These are phyloP conservation scores for Catharus fuscescens DNA, from an alignment of 2,113 vertebrate species.

Conservation along the genomic window DNA sequence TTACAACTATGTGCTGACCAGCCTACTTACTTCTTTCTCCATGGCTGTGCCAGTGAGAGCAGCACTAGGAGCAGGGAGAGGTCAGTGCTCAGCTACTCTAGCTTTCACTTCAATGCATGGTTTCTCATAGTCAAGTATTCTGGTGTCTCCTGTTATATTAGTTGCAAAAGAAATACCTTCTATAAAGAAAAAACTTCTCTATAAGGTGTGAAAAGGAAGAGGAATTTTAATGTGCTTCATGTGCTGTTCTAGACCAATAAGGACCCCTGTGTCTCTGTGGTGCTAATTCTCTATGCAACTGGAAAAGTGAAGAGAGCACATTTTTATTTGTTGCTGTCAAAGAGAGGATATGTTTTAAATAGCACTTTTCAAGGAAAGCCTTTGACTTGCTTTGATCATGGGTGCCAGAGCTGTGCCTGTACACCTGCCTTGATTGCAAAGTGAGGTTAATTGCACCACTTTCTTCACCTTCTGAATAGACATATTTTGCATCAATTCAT, in stretches of 20 bases:
- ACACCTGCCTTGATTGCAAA: accelerated
- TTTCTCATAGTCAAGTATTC: background rate
- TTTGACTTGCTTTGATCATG: background rate
- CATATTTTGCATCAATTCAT: background rate
- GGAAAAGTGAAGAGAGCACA: background rate
- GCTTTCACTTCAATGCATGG: background rate
- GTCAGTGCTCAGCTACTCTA: background rate
- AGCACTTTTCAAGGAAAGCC: background rate
- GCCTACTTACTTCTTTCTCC: background rate
- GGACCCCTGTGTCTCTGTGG: background rate
- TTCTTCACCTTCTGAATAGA: background rate
- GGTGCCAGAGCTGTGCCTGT: background rate
- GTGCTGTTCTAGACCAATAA: background rate
- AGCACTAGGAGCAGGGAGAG: background rate
- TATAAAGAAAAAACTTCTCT: too few relatives aligned
- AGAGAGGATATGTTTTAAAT: background rate
- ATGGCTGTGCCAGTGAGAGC: background rate
- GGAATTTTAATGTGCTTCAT: background rate
- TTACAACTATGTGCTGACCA: background rate
- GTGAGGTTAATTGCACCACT: background rate
- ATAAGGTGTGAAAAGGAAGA: background rate
- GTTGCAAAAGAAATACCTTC: background rate
- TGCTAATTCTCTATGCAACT: background rate
- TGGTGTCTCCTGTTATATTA: background rate
- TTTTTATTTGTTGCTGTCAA: background rate